Base-by-base conservation (phyloP, 2,113 vertebrate genomes). In the Ibidorhyncha struthersii region DNA sequence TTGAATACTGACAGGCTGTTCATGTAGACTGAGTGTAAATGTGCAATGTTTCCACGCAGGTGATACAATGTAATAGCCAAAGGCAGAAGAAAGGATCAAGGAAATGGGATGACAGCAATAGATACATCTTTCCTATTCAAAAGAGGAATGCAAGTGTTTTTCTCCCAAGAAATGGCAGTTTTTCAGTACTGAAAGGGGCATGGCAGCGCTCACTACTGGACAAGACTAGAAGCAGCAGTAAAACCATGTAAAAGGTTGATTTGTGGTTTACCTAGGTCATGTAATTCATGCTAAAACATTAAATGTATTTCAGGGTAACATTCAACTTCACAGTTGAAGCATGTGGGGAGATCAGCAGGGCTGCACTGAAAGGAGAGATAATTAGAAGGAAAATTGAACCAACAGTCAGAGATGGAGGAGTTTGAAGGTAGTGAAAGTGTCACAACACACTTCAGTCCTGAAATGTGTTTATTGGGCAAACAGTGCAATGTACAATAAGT, bases 391-490 rank as follows among this genome's bases (percentile, higher is more conserved):
- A 76, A 76, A 70, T 0, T 32, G 53, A 62, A 62, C 26, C 50
- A 81, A 25, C 22, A 23, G 8, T 63, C 55, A 81, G 69, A 74
- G 55, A 23, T 20, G 22, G 50, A 49, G 53, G 23, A 62, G 27
- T 56, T 70, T 0, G 0, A 72, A 89, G 40, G 55, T 1, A 49
- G 55, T 15, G 18, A 40, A 49, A 66, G 7, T 45, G 12, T 66
- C 40, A 38, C 36, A 66, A 12, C 12, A 36, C 27, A 26, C 38
- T 38, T 19, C 14, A 62, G 22, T 62, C 43, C 14, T 82, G 10
- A 41, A 43, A 4, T 55, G 18, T 45, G 19, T 78, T 84, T 62
- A 12, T n/a, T 84, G 50, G 50, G 56, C 87, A 91, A 84, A 58
- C 32, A 58, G 21, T 7, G 7, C 55, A 36, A 19, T 23, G n/a